Conservation (phyloP, 2,113 vertebrate genomes). For the Elaphurus davidianus region DNA sequence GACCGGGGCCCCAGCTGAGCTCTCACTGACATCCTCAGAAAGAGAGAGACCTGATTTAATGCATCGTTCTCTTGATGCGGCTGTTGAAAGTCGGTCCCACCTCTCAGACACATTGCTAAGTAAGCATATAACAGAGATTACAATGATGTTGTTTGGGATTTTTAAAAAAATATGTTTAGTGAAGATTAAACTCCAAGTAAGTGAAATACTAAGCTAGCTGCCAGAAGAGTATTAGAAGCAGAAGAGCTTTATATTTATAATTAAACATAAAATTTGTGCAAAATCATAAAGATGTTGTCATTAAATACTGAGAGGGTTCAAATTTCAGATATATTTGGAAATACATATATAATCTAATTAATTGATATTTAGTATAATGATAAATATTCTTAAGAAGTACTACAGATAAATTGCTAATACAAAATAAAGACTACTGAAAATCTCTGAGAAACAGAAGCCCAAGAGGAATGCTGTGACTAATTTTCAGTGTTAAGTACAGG, state of each 20-base stretch:
- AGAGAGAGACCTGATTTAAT: conserved; percentile 67
- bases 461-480: background rate
- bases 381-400: background rate
- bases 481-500: background rate
- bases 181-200: conserved; percentile 37
- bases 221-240: background rate
- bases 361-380: background rate
- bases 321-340: background rate
- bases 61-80: conserved; percentile 53
- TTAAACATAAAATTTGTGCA: background rate
- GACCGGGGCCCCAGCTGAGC: conserved; percentile 81
- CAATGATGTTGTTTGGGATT: conserved; percentile 5
- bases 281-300: background rate
- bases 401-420: background rate
- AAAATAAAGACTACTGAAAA: background rate
- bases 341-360: background rate
- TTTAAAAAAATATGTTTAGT: background rate
- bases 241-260: background rate
- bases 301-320: background rate
- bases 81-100: conserved; percentile 53
- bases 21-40: conserved; percentile 75
- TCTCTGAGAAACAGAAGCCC: background rate
- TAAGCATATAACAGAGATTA: conserved; percentile 22
- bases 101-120: conserved; percentile 14
- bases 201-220: background rate